Evolutionary conservation across 2,113 vertebrate species (phyloP).

Genomic region (Dasyornis broadbenti): DNA sequence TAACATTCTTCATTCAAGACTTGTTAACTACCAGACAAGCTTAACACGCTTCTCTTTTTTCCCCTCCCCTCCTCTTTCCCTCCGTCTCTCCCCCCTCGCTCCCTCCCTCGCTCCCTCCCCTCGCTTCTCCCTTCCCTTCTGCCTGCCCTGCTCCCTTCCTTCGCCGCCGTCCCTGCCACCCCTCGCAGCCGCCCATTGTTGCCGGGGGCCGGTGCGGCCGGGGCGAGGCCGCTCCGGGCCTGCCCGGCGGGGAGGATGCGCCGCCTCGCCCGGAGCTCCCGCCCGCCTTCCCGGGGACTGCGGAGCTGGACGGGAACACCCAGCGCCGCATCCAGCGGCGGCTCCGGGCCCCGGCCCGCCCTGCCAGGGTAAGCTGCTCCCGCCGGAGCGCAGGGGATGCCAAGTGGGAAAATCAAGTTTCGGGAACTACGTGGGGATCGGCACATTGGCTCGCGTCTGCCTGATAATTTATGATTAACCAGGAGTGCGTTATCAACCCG

Average conservation of each 20-base stretch:
- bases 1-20: conserved; percentile 95
- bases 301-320: conserved; percentile 47
- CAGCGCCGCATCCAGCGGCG: not conserved
- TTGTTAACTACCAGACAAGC: conserved; percentile 90
- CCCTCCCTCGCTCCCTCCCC: conserved; percentile 42
- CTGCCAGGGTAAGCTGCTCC: conserved; percentile 37
- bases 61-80: conserved; percentile 22
- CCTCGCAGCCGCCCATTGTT: conserved; percentile 83
- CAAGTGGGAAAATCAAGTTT: conserved; percentile 42
- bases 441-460: not conserved
- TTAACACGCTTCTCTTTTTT: conserved; percentile 77
- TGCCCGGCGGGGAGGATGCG: conserved; percentile 5
- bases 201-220: conserved; percentile 59
- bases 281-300: conserved; percentile 58
- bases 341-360: not conserved
- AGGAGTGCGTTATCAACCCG: not conserved
- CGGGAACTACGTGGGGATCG: not conserved
- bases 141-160: conserved; percentile 31
- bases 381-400: not conserved
- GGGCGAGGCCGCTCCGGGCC: conserved; percentile 40
- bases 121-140: conserved; percentile 46
- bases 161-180: conserved; percentile 70
- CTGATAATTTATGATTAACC: not conserved
- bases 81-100: conserved; percentile 23
- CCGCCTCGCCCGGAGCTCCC: conserved; percentile 34